These are phyloP conservation scores for Sphyrna mokarran DNA, from an alignment of 2,113 vertebrate genomes.

Conservation along the genomic window DNA sequence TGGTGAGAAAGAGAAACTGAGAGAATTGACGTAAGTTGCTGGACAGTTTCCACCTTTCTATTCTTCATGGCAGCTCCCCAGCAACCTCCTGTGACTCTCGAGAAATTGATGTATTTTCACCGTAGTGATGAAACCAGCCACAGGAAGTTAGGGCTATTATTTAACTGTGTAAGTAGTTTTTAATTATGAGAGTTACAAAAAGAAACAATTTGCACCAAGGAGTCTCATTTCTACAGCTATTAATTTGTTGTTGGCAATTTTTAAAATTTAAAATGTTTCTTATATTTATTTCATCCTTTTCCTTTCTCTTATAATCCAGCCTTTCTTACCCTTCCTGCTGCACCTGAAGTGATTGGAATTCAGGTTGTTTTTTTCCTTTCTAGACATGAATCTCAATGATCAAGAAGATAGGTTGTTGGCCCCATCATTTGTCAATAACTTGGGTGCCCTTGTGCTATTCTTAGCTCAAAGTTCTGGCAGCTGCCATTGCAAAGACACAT, in stretches of 20 bases:
- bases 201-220: not conserved
- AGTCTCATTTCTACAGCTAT: not conserved
- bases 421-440: not conserved
- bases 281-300: not conserved
- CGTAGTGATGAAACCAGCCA: no score
- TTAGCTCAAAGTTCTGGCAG: not conserved
- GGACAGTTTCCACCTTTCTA: not conserved
- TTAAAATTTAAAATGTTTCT: not conserved
- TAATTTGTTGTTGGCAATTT: not conserved
- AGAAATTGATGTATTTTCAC: not conserved
- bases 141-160: not conserved
- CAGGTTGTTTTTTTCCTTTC: not conserved
- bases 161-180: not conserved
- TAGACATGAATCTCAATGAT: not conserved
- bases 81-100: not conserved
- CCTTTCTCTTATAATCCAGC: not conserved
- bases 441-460: not conserved
- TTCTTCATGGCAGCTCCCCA: not conserved
- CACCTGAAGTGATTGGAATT: not conserved
- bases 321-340: not conserved
- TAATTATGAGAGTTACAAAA: not conserved
- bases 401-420: not conserved
- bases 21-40: not conserved
- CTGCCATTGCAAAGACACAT: not conserved
- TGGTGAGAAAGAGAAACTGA: not conserved